Percentiles rank a stretch among this genome's conserved stretches.
phyloP scores from a whole-genome alignment of 2,888 invertebrate genomes.

The Dascillus cervinus region DNA sequence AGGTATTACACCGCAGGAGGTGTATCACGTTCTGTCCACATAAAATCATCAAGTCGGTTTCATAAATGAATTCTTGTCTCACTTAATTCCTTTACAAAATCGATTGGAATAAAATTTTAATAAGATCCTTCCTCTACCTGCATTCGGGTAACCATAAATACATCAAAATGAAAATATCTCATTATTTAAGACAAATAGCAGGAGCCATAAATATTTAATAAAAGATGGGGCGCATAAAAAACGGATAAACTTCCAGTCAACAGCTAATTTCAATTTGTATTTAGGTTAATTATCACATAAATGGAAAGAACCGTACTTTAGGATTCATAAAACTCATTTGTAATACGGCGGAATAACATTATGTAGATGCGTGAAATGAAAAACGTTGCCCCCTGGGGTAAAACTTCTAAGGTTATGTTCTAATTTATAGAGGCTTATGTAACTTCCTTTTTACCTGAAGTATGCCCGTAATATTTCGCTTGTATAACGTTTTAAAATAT shows the following conservation, averaged over 20 bases:
- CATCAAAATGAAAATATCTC: slow-evolving; percentile 10
- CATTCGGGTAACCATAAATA: slow-evolving; percentile 16
- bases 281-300: slow-evolving; percentile 33
- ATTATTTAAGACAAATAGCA: slow-evolving; percentile 16
- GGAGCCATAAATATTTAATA: slow-evolving; percentile 12
- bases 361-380: slow-evolving; percentile 33
- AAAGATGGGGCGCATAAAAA: slow-evolving; percentile 17
- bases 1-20: no score
- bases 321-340: slow-evolving; percentile 28
- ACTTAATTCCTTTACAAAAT: no score
- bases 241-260: slow-evolving; percentile 26
- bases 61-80: no score
- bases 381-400: slow-evolving; percentile 31
- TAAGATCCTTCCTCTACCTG: slow-evolving; percentile 16
- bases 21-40: no score
- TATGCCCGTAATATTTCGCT: no score
- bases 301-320: slow-evolving; percentile 27
- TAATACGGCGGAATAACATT: slow-evolving; percentile 26
- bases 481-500: slow-evolving; percentile 5
- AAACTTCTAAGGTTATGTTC: slow-evolving; percentile 20
- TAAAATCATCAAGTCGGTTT: no score
- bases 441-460: slow-evolving; percentile 27
- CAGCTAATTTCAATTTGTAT: slow-evolving; percentile 35
- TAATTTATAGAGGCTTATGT: slow-evolving; percentile 31
- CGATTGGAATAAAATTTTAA: no score